Conservation (phyloP, 1,140 invertebrate species). For the Macrobrachium nipponense region DNA sequence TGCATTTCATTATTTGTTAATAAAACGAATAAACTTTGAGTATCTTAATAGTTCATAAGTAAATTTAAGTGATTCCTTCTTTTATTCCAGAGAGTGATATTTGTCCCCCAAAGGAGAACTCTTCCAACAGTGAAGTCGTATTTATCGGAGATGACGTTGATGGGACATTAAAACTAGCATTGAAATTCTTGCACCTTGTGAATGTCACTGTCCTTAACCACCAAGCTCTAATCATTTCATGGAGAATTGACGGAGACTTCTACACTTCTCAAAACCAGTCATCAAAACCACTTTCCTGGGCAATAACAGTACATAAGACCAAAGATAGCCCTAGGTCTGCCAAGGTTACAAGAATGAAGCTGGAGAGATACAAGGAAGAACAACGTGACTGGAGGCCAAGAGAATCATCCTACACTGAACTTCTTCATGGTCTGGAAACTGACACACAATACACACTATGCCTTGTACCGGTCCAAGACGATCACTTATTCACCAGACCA, state of each 20-base stretch:
- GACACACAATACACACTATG: conserved; percentile 30
- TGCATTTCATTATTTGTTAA: not conserved
- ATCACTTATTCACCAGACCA: conserved; percentile 23
- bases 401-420: conserved; percentile 33
- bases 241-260: conserved; percentile 39
- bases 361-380: conserved; percentile 34
- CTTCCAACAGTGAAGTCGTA: conserved; percentile 22
- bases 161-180: not conserved
- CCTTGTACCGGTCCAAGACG: conserved; percentile 22
- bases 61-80: not conserved
- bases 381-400: conserved; percentile 20
- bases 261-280: conserved; percentile 5
- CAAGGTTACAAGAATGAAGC: conserved; percentile 13
- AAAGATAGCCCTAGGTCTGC: conserved; percentile 1
- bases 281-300: conserved; percentile 39
- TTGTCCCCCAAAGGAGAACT: conserved; percentile 3
- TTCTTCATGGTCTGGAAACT: conserved; percentile 22
- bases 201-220: conserved; percentile 41
- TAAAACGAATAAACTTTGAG: not conserved
- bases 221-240: conserved; percentile 43
- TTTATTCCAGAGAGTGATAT: conserved; percentile 13
- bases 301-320: conserved; percentile 13
- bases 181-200: conserved; percentile 26
- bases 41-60: not conserved
- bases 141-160: conserved; percentile 46